Evolutionary conservation across 2,797 vertebrate genomes (phyloP), one percentile per base, ranked within the genome.

Genomic region (Premnoplex brunnescens): DNA sequence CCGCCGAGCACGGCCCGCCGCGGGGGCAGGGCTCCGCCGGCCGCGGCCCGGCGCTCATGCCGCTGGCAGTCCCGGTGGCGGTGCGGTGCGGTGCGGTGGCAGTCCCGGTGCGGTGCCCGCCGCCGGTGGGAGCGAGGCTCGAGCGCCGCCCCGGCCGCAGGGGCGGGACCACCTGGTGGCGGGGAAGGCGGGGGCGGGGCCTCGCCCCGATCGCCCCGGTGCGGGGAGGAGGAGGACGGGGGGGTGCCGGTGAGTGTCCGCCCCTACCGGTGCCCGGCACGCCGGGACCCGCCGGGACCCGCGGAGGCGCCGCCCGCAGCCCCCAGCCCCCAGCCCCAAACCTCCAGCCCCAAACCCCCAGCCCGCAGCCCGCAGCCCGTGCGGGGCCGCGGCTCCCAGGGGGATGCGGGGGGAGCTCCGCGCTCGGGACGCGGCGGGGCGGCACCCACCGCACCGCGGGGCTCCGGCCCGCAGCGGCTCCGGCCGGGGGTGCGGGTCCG

Each of bases 91-190:
- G 72, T 30, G 55, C 64, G 63, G 84, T 63, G 62, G 41, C 51
- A 56, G 58, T 56, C 68, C 72, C 83, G 63, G 73, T 85, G 62
- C 62, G 24, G 81, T 41, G 56, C 72, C 86, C 86, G 74, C 86
- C 86, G 76, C 88, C 91, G 82, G 80, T 91, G 73, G 44, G 58
- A 91, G n/a, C 48, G 59, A 76, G 59, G 59, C 58, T 84, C 36
- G 41, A 75, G 76, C 66, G 26, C 85, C 94, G 82, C 80, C 43
- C 60, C 76, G 82, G 64, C 28, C 73, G 89, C 89, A 88, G 90
- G 91, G 96, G 96, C 93, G 92, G 95, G 77, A 83, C 96, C 95
- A 96, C 92, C 88, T 69, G 93, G 85, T 86, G 71, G 75, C 75
- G 75, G 83, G 85, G 79, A 73, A 64, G 82, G 75, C 67, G 55